Conservation (phyloP, 2,113 vertebrate species). For the Ictalurus punctatus region DNA sequence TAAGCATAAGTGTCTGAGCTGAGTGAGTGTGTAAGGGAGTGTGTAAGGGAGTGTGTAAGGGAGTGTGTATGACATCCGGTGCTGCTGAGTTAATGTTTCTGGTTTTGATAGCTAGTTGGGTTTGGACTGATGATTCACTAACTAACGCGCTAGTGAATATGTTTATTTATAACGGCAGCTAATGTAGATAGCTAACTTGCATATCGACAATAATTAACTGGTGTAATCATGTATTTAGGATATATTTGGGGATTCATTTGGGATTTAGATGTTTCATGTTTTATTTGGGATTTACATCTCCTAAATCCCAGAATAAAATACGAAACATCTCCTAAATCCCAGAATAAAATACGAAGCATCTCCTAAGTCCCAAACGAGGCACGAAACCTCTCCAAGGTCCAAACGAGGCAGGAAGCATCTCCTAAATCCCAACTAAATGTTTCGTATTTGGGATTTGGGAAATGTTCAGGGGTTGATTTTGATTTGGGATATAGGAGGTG, state of each 20-base stretch:
- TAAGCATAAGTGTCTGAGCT: too few species aligned
- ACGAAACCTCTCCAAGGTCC: too few species aligned
- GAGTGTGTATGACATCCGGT: not conserved
- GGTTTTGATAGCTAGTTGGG: too few species aligned
- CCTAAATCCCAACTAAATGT: too few species aligned
- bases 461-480: not conserved
- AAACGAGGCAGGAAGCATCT: too few species aligned
- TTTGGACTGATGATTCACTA: too few species aligned
- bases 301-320: too few species aligned
- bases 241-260: not conserved
- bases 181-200: not conserved
- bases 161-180: not conserved
- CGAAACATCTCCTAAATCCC: too few species aligned
- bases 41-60: too few species aligned
- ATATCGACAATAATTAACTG: not conserved
- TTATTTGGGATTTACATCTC: not conserved
- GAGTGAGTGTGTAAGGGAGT: not conserved
- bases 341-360: too few species aligned
- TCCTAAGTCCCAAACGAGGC: too few species aligned
- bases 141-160: not conserved
- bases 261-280: not conserved
- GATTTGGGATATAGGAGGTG: not conserved
- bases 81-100: not conserved
- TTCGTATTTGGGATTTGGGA: not conserved
- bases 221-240: not conserved